Base-by-base conservation (phyloP, 1,140 invertebrate genomes). In the Drosophila willistoni region DNA sequence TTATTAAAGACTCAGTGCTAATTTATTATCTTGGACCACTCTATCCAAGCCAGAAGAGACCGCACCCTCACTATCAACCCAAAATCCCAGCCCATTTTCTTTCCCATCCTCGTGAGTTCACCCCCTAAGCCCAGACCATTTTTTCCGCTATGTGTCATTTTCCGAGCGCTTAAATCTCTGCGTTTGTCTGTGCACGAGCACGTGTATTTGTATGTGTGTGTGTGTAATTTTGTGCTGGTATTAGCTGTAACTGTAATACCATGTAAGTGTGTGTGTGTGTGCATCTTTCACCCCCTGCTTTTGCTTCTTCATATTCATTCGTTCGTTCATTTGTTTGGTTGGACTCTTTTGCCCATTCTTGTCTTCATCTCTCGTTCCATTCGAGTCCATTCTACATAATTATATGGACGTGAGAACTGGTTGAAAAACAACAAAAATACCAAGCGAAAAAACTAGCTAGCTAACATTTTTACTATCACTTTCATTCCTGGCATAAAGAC, bases 401-500 rank as follows among this genome's bases (percentile, higher is more conserved):
- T 77, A 78, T 63, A 60, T 44, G 68, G 34, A 77, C 59, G 81
- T 68, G 73, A 68, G 70, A 51, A 69, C 71, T 74, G 41, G 61
- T 68, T 68, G 36, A 44, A 70, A 60, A 69, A 51, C 44, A 47
- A 47, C 7, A 47, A 47, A 47, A 47, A 47, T 9, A 19, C 2
- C 44, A 9, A 47, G 44, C 10, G 14, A 51, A 22, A 51, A 51
- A 51, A 51, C 22, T 19, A 2, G n/a, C n/a, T n/a, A 34, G 69
- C 55, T 34, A 57, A 69, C 59, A 65, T 68, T 82, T 87, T 86
- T 65, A 86, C 83, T 86, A 82, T 86, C 83, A 82, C 71, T 86
- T 77, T 67, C 73, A 71, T 62, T 74, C 70, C 67, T 61, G 61
- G 44, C 14, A 75, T 51, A 22, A 19, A 51, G 44, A 51, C 44